Conservation (phyloP, 2,888 invertebrate genomes). For the Shargacucullia verbasci region DNA sequence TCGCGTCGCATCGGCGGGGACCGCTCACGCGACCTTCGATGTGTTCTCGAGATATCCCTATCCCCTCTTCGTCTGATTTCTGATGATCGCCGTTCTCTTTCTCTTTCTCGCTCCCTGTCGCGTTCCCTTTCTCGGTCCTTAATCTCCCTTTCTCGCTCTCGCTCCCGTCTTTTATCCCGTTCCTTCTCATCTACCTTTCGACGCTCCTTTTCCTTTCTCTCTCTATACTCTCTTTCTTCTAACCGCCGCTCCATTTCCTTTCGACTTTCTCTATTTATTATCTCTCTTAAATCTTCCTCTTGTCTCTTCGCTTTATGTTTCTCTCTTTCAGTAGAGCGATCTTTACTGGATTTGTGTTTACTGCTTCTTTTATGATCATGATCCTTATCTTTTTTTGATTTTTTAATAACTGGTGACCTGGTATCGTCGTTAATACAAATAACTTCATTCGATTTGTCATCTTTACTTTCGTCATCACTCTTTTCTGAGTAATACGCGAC, state of each 20-base stretch:
- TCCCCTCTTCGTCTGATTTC: slow-evolving; percentile 58
- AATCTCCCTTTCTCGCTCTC: slow-evolving; percentile 66
- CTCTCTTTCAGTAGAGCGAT: slow-evolving; percentile 68
- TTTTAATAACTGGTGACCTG: slow-evolving; percentile 84
- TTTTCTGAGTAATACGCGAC: slow-evolving; percentile 93
- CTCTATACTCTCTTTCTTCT: slow-evolving; percentile 65
- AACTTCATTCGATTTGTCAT: slow-evolving; percentile 80
- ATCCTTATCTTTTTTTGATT: slow-evolving; percentile 77
- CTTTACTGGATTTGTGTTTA: slow-evolving; percentile 80
- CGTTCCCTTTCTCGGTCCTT: slow-evolving; percentile 62
- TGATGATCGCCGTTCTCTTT: slow-evolving; percentile 49
- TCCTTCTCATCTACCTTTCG: slow-evolving; percentile 68
- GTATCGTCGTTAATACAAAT: slow-evolving; percentile 66
- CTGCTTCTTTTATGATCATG: slow-evolving; percentile 71
- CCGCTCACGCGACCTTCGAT: slow-evolving; percentile 58
- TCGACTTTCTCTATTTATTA: slow-evolving; percentile 75
- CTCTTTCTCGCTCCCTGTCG: slow-evolving; percentile 55
- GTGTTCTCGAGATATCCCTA: slow-evolving; percentile 62
- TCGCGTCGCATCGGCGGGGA: slow-evolving; percentile 53
- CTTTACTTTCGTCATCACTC: slow-evolving; percentile 87
- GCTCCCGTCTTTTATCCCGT: slow-evolving; percentile 59
- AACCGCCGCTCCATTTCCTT: slow-evolving; percentile 72
- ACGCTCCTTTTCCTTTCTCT: slow-evolving; percentile 68
- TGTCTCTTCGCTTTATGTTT: slow-evolving; percentile 70
- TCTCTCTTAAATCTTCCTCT: slow-evolving; percentile 82